phyloP scores from a whole-genome alignment of 1,140 invertebrate species.

The Trachelipus rathkii region DNA sequence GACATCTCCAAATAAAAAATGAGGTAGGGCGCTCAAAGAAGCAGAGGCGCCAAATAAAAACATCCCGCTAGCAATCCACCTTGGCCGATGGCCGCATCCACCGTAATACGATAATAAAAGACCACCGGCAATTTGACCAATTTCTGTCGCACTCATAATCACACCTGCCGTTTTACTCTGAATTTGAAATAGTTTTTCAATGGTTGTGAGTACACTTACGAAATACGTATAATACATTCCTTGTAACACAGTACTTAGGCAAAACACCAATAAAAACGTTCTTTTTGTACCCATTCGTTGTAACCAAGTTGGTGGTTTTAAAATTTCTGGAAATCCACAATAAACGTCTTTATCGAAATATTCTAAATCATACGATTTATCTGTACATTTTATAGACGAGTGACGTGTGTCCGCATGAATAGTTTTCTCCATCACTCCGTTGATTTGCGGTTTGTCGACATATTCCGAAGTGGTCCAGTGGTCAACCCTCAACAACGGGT shows the following conservation, averaged over 20 bases:
- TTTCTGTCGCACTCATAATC: constrained; percentile 88
- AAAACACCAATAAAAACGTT: constrained; percentile 80
- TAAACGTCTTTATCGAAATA: not conserved
- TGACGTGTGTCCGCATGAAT: not conserved
- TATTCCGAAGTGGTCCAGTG: not conserved
- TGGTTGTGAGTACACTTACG: constrained; percentile 92
- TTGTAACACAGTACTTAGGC: constrained; percentile 81
- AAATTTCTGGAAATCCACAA: not conserved
- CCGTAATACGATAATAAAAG: constrained; percentile 88
- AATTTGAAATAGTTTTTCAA: constrained; percentile 93
- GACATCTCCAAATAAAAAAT: constrained; percentile 47
- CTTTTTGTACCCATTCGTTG: constrained; percentile 80
- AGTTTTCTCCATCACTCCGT: not conserved
- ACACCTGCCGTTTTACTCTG: constrained; percentile 91
- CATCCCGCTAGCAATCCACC: constrained; percentile 93
- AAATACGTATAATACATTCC: constrained; percentile 95
- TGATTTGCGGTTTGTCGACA: not conserved
- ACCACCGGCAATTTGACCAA: constrained; percentile 79
- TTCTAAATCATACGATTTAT: not conserved
- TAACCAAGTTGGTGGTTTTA: constrained; percentile 55
- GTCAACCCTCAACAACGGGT: not conserved
- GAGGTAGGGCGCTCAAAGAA: constrained; percentile 71
- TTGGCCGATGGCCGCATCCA: constrained; percentile 86
- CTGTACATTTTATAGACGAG: not conserved
- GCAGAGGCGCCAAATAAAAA: constrained; percentile 80